Conservation (phyloP, 2,797 vertebrate species). For the Mycteria americana region DNA sequence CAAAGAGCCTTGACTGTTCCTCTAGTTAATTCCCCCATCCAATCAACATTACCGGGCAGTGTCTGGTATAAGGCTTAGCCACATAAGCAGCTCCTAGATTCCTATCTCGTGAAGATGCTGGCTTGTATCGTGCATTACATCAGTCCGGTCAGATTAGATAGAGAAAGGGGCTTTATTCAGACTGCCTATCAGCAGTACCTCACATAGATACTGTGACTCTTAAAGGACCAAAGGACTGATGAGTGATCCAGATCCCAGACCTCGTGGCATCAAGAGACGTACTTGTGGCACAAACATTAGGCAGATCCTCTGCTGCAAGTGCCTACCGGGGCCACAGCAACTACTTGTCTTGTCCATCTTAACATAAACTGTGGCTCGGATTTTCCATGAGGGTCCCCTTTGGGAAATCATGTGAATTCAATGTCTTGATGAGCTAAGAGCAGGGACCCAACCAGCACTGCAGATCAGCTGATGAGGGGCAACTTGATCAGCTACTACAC, state of each 20-base stretch:
- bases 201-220: conserved; percentile 20
- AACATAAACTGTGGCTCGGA: background rate
- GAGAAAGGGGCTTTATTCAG: conserved; percentile 61
- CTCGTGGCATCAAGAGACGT: background rate
- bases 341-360: background rate
- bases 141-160: conserved; percentile 40
- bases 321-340: background rate
- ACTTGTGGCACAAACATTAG: background rate
- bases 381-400: background rate
- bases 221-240: conserved; percentile 31
- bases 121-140: conserved; percentile 21
- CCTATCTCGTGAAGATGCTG: conserved; percentile 41
- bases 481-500: background rate
- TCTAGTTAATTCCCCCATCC: conserved; percentile 32
- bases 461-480: background rate
- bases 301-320: background rate
- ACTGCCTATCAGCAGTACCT: conserved; percentile 17
- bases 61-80: conserved; percentile 54
- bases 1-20: conserved; percentile 42
- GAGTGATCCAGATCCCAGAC: conserved; percentile 10
- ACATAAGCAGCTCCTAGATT: conserved; percentile 51
- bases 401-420: background rate
- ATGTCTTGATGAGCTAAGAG: background rate
- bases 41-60: background rate
- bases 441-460: background rate